Percentiles rank a stretch among this genome's conserved stretches.
Conservation (phyloP, 2,113 vertebrate genomes). For the Sardina pilchardus region DNA sequence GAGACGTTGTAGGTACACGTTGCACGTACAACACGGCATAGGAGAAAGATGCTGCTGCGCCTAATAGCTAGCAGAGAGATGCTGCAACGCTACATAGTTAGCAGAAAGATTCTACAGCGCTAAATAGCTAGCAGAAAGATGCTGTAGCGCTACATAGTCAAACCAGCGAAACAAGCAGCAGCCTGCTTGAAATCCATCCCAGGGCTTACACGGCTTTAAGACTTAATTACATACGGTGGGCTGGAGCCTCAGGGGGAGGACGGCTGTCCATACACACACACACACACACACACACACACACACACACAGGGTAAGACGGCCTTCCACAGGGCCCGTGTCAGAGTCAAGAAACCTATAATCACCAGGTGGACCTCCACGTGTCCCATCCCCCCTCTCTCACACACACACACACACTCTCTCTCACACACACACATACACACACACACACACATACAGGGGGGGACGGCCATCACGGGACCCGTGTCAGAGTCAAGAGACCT, state of each 20-base stretch:
- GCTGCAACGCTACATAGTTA: no score
- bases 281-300: no score
- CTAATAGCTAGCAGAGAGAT: no score
- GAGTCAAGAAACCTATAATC: constrained; percentile 38
- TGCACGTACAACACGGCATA: no score
- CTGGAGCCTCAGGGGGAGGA: constrained; percentile 24
- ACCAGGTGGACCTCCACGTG: constrained; percentile 53
- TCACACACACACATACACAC: not conserved
- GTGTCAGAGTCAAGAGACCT: constrained; percentile 22
- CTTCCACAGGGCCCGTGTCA: not conserved
- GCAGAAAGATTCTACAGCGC: not conserved
- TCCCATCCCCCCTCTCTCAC: constrained; percentile 33
- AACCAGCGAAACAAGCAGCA: constrained; percentile 39
- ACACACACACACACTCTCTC: constrained; percentile 5
- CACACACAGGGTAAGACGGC: no score
- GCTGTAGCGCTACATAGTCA: not conserved
- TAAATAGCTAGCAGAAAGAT: not conserved
- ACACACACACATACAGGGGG: not conserved
- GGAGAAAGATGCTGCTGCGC: no score
- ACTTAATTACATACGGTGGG: constrained; percentile 50
- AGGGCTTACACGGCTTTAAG: constrained; percentile 32
- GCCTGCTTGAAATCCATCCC: constrained; percentile 39
- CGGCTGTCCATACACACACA: not conserved
- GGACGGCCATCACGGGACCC: not conserved
- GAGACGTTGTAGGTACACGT: no score